phyloP scores from a whole-genome alignment of 2,888 invertebrate genomes.

The Cephus sareptanus region DNA sequence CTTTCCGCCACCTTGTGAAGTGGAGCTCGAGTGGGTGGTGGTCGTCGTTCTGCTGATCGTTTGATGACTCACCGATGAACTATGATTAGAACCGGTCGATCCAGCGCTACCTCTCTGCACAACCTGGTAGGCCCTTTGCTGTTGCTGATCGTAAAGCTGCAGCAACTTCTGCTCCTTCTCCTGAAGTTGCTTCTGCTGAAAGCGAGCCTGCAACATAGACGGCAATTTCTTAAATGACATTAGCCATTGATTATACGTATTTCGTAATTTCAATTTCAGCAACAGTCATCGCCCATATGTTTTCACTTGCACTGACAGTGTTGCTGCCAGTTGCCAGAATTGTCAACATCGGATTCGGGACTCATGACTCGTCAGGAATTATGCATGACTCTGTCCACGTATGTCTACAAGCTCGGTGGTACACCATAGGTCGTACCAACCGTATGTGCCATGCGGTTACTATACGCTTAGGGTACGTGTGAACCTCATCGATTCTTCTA shows the following conservation, averaged over 20 bases:
- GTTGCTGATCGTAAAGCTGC: constrained; percentile 76
- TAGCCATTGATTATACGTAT: not conserved
- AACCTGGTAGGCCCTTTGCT: constrained; percentile 74
- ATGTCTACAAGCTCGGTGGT: not conserved
- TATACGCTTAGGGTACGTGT: not conserved
- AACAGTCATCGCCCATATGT: not conserved
- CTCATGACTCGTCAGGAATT: not conserved
- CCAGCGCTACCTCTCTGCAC: constrained; percentile 69
- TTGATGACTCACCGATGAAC: constrained; percentile 43
- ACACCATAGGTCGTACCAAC: not conserved
- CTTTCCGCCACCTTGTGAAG: constrained; percentile 50
- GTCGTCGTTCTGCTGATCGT: constrained; percentile 46
- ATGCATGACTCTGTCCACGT: not conserved
- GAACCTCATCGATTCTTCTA: constrained; percentile 48
- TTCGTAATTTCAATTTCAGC: not conserved
- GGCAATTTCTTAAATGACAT: not conserved
- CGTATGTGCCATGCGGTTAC: not conserved
- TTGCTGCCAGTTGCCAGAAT: not conserved
- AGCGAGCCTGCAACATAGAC: constrained; percentile 75
- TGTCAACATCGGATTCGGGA: not conserved
- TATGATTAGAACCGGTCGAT: constrained; percentile 61
- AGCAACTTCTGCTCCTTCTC: constrained; percentile 84
- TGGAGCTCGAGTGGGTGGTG: constrained; percentile 46
- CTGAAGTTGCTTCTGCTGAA: constrained; percentile 84
- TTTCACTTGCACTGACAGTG: not conserved